Base-by-base conservation (phyloP, 2,888 invertebrate species). In the Euzophera pinguis region DNA sequence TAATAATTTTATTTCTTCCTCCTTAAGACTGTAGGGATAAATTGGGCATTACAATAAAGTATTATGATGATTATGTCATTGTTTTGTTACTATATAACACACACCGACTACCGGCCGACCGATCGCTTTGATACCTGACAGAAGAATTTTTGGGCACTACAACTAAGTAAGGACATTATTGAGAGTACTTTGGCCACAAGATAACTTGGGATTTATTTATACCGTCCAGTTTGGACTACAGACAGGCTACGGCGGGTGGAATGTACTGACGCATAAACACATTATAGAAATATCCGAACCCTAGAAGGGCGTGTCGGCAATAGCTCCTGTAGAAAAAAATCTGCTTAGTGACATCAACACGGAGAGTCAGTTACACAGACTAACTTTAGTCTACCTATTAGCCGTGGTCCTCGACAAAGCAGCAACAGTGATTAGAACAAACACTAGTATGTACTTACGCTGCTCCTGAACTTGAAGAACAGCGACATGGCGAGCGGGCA, bases 391-490 rank as follows among this genome's bases (percentile, higher is more conserved):
- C 37, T 38, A 38, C 37, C 5, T 38, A 38, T 13, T 38, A 13
- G 37, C 37, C 8, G 37, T 38, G 37, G 14, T 7, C 37, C 12
- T 35, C 37, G 9, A 14, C 13, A 14, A 16, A 32, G 4, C 14
- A 9, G 34, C 45, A 45, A 45, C 29, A 32, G 14, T 16, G 32
- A 43, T 35, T n/a, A n/a, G 29, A 14, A 49, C 29, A 41, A 47
- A 47, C 32, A 45, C 4, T 45, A 45, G 29, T 47, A 60, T 14
- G 63, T 87, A 90, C 90, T 91, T 78, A 90, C 90, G 65, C 76
- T 78, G 77, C 81, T 89, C 74, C 90, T 74, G 80, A 91, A 90
- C 78, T 90, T 91, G 84, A 91, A 91, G 80, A 91, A 91, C 68
- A 89, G 81, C 74, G 90, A 90, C 90, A 91, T 91, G 54, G 53